Base-by-base conservation (phyloP, 2,888 invertebrate species). In the Leptinotarsa haldemani region DNA sequence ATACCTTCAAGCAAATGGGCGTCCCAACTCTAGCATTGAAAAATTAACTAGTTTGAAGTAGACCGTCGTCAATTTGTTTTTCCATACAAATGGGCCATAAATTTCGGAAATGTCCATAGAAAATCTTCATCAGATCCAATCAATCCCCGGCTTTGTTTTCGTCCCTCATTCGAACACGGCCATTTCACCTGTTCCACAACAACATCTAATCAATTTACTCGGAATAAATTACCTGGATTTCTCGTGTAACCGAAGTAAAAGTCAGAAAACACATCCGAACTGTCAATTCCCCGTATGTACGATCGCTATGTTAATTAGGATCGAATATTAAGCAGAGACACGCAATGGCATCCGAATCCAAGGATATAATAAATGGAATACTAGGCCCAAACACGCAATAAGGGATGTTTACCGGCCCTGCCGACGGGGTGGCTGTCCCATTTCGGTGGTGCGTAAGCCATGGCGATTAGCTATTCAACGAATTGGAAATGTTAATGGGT, bases 291-390 rank as follows among this genome's bases (percentile, higher is more conserved):
- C 67, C 74, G 69, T 77, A 76, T 76, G 77, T 76, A 74, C 73
- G 75, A 76, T 74, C 74, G 70, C 67, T 76, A 79, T 79, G 79
- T 79, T 78, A 79, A 79, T 78, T 77, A 78, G 74, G 70, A 63
- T 70, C 58, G 74, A 74, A 79, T 78, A 79, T 79, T 78, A 74
- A 73, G 40, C 30, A 61, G 61, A 61, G 9, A 61, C 61, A 61
- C 40, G 61, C 61, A 61, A 30, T 2, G 15, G 61, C 30, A 61
- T 61, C 61, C 20, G 61, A 40, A 61, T 30, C 61, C 61, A 61
- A 61, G n/a, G 58, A 58, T 61, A n/a, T 40, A 61, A 61, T 61
- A 61, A 61, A 72, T 65, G 71, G 69, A 67, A 73, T 75, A 80
- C 74, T 75, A 76, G 76, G 72, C 73, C 64, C 48, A 58, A 67